phyloP scores from a whole-genome alignment of 2,888 invertebrate species.

The Pachycephus smyrnensis region DNA sequence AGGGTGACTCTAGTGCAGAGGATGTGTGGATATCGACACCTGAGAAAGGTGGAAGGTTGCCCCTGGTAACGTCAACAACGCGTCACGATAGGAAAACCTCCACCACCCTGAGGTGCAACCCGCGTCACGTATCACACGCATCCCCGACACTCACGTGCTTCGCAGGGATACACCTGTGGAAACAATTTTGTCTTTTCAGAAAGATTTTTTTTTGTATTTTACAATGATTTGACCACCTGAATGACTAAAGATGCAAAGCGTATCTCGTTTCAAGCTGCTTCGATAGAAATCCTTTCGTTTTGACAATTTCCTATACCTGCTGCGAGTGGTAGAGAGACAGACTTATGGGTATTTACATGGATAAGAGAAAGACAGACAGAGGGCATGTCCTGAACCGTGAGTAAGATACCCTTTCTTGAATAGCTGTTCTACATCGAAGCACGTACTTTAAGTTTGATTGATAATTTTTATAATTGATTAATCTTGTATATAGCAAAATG shows the following conservation, averaged over 20 bases:
- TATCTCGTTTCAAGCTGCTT: background rate
- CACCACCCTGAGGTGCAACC: background rate
- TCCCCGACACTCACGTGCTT: background rate
- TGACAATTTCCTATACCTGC: background rate
- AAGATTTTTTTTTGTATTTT: background rate
- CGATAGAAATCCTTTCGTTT: background rate
- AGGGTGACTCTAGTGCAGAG: background rate
- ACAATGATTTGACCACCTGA: background rate
- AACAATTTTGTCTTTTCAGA: background rate
- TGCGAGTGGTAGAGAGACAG: background rate
- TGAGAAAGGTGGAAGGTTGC: conserved; percentile 47
- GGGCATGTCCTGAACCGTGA: background rate
- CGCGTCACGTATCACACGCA: conserved; percentile 10
- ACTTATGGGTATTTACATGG: background rate
- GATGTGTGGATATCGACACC: conserved; percentile 61
- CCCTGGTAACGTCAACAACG: conserved; percentile 64
- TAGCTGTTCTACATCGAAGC: background rate
- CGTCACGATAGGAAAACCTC: conserved; percentile 32
- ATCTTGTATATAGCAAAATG: background rate
- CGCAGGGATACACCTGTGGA: background rate
- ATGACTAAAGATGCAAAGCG: background rate
- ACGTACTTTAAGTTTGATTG: background rate
- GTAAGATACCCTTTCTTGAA: background rate
- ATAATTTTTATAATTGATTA: background rate
- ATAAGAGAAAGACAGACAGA: background rate